A percentile compares a stretch with the other conserved stretches of the same genome.
Conservation (phyloP, 2,797 vertebrate species). For the Mormyrops boulengeri region DNA sequence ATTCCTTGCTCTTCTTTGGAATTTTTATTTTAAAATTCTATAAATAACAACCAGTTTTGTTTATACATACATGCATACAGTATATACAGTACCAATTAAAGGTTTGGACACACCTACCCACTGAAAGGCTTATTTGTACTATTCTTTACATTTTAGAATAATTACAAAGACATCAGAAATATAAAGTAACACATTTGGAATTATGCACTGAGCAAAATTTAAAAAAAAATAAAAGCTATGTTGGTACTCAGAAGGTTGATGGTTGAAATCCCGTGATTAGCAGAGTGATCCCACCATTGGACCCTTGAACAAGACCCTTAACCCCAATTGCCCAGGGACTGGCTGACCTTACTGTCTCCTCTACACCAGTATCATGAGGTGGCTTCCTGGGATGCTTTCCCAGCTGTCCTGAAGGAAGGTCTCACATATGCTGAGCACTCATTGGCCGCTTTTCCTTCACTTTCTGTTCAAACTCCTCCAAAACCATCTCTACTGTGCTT, state of each 20-base stretch:
- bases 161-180: background rate
- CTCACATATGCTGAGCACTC: background rate
- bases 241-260: background rate
- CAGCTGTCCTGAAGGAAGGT: background rate
- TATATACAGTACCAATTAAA: background rate
- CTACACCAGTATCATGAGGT: background rate
- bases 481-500: background rate
- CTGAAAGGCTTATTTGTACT: background rate
- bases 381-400: background rate
- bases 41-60: background rate
- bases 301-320: background rate
- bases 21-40: background rate
- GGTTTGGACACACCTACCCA: background rate
- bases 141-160: background rate
- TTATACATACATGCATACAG: background rate
- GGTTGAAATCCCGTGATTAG: background rate
- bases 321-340: background rate
- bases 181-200: background rate
- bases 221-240: background rate
- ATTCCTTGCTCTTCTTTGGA: background rate
- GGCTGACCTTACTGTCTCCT: background rate
- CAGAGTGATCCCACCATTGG: background rate
- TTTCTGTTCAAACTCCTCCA: background rate
- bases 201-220: background rate
- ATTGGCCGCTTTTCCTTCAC: background rate